These are phyloP conservation scores for Oryzias dopingdopingensis DNA, from an alignment of 2,797 vertebrate genomes.

Conservation along the genomic window DNA sequence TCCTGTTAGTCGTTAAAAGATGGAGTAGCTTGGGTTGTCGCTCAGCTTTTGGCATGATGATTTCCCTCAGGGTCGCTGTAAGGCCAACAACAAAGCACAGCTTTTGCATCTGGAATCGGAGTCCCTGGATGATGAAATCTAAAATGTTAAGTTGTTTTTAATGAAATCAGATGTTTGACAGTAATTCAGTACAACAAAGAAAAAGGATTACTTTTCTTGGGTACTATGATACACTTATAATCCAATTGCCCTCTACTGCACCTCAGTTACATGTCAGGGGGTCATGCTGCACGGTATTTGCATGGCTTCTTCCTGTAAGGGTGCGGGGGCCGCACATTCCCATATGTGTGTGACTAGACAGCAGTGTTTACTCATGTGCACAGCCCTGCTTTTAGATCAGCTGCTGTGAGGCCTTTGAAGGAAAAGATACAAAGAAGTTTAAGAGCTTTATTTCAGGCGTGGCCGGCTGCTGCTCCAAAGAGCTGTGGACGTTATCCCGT, in stretches of 20 bases:
- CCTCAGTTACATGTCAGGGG: slow-evolving; percentile 34
- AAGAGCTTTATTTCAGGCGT: slow-evolving; percentile 25
- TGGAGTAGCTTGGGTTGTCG: slow-evolving; percentile 18
- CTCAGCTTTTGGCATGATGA: slow-evolving; percentile 11
- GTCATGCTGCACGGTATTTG: slow-evolving; percentile 50
- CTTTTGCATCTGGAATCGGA: slow-evolving; percentile 39
- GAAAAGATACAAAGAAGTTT: slow-evolving; percentile 25
- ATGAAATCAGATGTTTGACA: slow-evolving; percentile 21
- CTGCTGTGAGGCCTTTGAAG: slow-evolving; percentile 52
- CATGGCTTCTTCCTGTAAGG: slow-evolving; percentile 56
- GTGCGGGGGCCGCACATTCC: slow-evolving; percentile 15
- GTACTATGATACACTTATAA: slow-evolving; percentile 9
- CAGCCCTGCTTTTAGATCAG: slow-evolving; percentile 41
- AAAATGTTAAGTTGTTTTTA: slow-evolving; percentile 17
- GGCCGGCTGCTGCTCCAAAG: slow-evolving; percentile 15
- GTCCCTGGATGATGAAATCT: slow-evolving; percentile 18
- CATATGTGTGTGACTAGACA: slow-evolving; percentile 58
- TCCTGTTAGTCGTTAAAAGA: slow-evolving; percentile 60
- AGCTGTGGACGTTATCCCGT: slow-evolving; percentile 27
- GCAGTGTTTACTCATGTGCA: slow-evolving; percentile 44
- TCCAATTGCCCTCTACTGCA: slow-evolving; percentile 37
- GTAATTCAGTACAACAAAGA: neutral
- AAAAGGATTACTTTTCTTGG: too few relatives aligned
- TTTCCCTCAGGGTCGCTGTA: slow-evolving; percentile 30
- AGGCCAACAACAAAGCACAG: slow-evolving; percentile 13